These are phyloP conservation scores for Falco cherrug DNA, from an alignment of 2,797 vertebrate genomes.

Conservation along the genomic window DNA sequence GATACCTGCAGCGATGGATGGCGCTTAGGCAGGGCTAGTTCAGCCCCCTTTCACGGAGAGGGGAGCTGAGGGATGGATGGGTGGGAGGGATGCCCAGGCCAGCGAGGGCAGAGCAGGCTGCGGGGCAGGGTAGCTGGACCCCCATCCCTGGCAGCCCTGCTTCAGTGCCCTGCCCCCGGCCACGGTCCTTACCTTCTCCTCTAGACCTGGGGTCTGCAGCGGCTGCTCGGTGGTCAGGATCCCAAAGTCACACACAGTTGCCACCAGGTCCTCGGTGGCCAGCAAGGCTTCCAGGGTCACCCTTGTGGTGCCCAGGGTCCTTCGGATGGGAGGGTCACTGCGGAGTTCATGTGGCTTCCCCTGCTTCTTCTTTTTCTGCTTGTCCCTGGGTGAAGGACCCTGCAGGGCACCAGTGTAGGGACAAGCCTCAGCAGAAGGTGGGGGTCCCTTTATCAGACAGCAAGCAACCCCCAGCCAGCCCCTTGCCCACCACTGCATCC, in stretches of 20 bases:
- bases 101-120: neutral
- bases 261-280: constrained; percentile 54
- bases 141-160: neutral
- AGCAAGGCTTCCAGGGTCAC: constrained; percentile 79
- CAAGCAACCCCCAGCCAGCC: neutral
- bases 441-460: neutral
- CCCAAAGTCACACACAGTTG: constrained; percentile 79
- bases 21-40: neutral
- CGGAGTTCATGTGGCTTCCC: constrained; percentile 53
- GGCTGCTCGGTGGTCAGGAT: constrained; percentile 32
- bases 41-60: neutral
- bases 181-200: neutral
- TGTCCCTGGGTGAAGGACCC: constrained; percentile 2
- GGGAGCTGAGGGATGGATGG: neutral
- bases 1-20: rapidly evolving
- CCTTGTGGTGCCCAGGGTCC: constrained; percentile 66
- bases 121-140: neutral
- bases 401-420: neutral
- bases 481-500: neutral
- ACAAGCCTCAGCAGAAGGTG: neutral
- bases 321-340: constrained; percentile 78
- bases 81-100: neutral
- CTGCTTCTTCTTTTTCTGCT: constrained; percentile 70
- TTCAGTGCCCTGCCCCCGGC: rapidly evolving
- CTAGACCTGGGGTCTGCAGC: neutral